Conservation (phyloP, 2,113 vertebrate genomes). For the Zootoca vivipara region DNA sequence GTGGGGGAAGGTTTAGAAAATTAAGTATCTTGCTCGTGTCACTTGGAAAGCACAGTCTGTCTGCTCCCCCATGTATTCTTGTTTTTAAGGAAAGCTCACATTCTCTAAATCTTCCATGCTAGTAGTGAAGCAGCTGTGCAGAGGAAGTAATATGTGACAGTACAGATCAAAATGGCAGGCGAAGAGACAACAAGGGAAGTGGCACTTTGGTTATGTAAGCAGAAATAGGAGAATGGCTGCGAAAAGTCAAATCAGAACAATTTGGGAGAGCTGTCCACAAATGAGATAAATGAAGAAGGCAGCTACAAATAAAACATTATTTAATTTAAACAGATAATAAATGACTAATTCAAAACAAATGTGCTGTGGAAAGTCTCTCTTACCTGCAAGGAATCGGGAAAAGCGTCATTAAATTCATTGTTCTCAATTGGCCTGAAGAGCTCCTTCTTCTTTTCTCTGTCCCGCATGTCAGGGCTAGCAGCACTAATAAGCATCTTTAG, state of each 20-base stretch:
- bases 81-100: not conserved
- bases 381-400: conserved; percentile 78
- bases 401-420: conserved; percentile 61
- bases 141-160: not conserved
- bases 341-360: accelerated
- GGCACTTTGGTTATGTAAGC: not conserved
- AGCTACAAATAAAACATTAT: not conserved
- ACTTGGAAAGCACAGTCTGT: not conserved
- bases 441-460: conserved; percentile 88
- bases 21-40: too few species aligned
- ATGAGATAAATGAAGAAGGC: not conserved
- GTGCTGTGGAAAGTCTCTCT: conserved; percentile 14
- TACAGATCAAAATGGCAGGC: not conserved
- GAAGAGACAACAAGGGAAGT: not conserved
- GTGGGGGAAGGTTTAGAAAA: too few species aligned
- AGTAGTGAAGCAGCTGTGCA: not conserved
- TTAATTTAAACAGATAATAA: not conserved
- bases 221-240: not conserved
- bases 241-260: not conserved
- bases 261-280: not conserved
- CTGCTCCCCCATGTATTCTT: not conserved
- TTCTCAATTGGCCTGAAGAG: conserved; percentile 90
- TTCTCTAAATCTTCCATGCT: not conserved
- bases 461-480: conserved; percentile 84
- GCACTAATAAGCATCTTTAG: conserved; percentile 84